These are phyloP conservation scores for Cistogaster globosa DNA, from an alignment of 2,888 invertebrate species.

Conservation along the genomic window DNA sequence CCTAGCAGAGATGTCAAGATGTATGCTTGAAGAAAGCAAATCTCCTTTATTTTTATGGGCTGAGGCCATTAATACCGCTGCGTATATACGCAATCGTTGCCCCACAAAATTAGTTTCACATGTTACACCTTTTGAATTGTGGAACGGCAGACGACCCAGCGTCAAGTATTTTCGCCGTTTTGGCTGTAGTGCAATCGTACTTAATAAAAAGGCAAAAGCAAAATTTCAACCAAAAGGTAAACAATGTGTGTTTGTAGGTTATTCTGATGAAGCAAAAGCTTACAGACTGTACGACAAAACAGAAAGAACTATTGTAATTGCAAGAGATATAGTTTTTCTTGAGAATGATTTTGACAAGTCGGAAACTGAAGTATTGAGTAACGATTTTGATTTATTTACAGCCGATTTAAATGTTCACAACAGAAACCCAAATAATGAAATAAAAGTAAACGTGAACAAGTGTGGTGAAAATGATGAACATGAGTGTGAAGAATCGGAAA, in stretches of 20 bases:
- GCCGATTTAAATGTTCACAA: not conserved
- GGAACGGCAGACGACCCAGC: too few relatives aligned
- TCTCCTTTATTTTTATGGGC: not conserved
- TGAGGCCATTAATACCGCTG: too few relatives aligned
- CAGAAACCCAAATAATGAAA: not conserved
- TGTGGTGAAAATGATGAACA: too few relatives aligned
- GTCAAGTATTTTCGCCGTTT: too few relatives aligned
- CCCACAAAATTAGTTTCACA: too few relatives aligned
- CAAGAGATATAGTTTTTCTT: slow-evolving; percentile 49
- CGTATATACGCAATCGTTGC: too few relatives aligned
- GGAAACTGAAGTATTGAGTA: not conserved
- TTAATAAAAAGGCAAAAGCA: too few relatives aligned
- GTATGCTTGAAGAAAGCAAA: slow-evolving; percentile 54
- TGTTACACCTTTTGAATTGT: too few relatives aligned
- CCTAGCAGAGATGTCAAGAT: slow-evolving; percentile 32
- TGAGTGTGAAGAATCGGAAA: not conserved
- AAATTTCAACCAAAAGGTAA: slow-evolving; percentile 6
- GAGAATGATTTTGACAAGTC: slow-evolving; percentile 26
- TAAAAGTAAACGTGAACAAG: not conserved
- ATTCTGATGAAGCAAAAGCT: slow-evolving; percentile 67
- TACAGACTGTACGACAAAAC: slow-evolving; percentile 46
- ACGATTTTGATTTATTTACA: not conserved
- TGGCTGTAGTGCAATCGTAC: too few relatives aligned
- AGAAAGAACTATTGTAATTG: slow-evolving; percentile 8
- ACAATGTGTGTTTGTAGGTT: slow-evolving; percentile 29